phyloP scores from a whole-genome alignment of 2,113 vertebrate genomes.

The Mesoclemmys tuberculata region DNA sequence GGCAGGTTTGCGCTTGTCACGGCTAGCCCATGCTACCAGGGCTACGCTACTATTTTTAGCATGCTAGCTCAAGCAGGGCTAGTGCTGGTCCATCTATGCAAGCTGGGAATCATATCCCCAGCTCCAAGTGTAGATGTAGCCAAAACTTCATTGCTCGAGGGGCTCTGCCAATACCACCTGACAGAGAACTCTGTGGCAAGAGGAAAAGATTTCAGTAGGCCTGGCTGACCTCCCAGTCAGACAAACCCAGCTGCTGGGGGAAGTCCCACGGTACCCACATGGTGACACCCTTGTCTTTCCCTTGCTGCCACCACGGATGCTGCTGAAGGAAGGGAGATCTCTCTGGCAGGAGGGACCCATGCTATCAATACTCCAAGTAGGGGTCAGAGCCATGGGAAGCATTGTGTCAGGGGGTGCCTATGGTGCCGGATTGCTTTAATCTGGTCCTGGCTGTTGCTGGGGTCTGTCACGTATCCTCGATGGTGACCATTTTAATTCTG shows the following conservation, averaged over 20 bases:
- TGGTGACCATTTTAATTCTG: neutral
- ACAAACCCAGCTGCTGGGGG: too few relatives aligned
- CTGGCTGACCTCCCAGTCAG: neutral
- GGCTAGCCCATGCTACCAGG: too few relatives aligned
- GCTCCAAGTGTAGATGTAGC: neutral
- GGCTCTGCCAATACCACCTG: conserved; percentile 13
- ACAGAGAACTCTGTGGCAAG: conserved; percentile 39
- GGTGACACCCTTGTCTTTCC: neutral
- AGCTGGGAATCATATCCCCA: neutral
- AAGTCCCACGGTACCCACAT: too few relatives aligned
- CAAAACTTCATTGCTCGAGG: conserved; percentile 55
- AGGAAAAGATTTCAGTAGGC: neutral
- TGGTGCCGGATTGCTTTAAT: neutral
- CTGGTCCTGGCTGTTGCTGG: neutral
- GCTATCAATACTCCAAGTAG: neutral
- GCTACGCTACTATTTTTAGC: too few relatives aligned
- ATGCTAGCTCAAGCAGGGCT: too few relatives aligned
- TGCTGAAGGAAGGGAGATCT: neutral
- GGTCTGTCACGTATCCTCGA: neutral
- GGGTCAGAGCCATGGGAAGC: neutral
- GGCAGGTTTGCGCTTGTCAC: too few relatives aligned
- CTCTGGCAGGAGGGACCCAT: neutral
- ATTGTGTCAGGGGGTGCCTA: neutral
- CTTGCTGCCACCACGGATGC: neutral
- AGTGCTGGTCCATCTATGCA: too few relatives aligned